Base-by-base conservation (phyloP, 2,888 invertebrate genomes). In the Drosophila cracens region DNA sequence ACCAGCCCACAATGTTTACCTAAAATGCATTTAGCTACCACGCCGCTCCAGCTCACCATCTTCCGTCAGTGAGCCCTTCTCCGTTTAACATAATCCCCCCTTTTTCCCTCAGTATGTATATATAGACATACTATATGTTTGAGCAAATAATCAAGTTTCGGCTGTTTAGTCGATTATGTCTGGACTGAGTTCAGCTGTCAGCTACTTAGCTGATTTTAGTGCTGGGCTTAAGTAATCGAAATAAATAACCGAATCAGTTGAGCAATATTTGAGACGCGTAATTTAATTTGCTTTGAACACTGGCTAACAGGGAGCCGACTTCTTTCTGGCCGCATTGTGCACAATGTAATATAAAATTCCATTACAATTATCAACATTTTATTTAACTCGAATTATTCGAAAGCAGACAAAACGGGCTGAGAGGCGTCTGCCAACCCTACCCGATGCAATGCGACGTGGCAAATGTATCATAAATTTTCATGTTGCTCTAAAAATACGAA, bases 401-500 rank as follows among this genome's bases (percentile, higher is more conserved):
- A 81, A 74, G 78, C 71, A 57, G 58, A 67, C 61, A 67, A 81
- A 83, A 75, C 73, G 65, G 72, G 68, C 69, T 69, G 69, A 69
- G 74, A 67, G 66, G 25, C 40, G 3, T 8, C 48, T 18, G 7
- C 51, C 16, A 31, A 29, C 40, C 18, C 57, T 21, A 16, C 31
- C 27, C 54, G 16, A 54, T 27, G 43, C 51, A 46, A 49, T 25
- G 71, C 49, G 61, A 59, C 34, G 77, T 58, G 63, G 73, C 77
- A 89, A 84, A 84, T 84, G 84, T 87, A 89, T 87, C 84, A 89
- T 85, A 85, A 82, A 85, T 85, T 89, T 87, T 87, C 87, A 89
- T 84, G 84, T 69, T 87, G 85, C 89, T 89, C 87, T 76, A 76
- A 81, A 80, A 81, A 79, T 82, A 81, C 81, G 83, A 82, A 83